phyloP scores from a whole-genome alignment of 2,888 invertebrate genomes.

The Ophion ellenae region DNA sequence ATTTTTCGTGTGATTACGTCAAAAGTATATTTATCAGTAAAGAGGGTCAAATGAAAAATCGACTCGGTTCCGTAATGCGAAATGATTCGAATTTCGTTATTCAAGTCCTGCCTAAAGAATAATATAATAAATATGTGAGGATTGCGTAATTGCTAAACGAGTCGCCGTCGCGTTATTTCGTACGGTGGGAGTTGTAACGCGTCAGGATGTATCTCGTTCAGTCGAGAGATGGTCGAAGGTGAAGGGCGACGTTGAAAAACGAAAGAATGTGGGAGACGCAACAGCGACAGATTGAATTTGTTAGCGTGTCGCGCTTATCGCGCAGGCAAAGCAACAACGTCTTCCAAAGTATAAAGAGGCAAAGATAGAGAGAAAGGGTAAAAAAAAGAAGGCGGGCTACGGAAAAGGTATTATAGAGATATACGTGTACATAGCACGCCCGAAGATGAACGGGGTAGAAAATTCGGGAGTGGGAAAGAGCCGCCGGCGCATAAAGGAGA shows the following conservation, averaged over 20 bases:
- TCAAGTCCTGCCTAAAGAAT: too few relatives aligned
- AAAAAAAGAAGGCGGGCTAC: constrained; percentile 13
- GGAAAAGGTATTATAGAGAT: constrained; percentile 39
- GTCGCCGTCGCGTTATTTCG: neutral
- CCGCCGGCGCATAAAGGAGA: constrained; percentile 68
- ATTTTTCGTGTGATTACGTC: too few relatives aligned
- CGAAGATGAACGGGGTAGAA: constrained; percentile 51
- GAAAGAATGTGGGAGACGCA: constrained; percentile 22
- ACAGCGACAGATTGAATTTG: constrained; percentile 67
- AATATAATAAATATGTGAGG: too few relatives aligned
- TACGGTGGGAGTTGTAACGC: too few relatives aligned
- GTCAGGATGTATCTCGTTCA: constrained; percentile 27
- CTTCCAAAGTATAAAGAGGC: constrained; percentile 56
- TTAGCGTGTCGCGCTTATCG: constrained; percentile 66
- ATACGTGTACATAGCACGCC: constrained; percentile 10
- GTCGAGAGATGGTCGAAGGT: constrained; percentile 13
- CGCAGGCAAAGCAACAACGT: constrained; percentile 63
- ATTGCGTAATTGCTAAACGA: neutral
- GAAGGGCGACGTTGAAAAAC: constrained; percentile 43
- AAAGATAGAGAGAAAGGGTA: constrained; percentile 37
- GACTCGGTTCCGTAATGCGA: too few relatives aligned
- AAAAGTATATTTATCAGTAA: too few relatives aligned
- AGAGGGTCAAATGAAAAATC: too few relatives aligned
- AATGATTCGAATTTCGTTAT: too few relatives aligned
- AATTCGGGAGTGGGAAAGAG: constrained; percentile 66